Percentiles rank a stretch among this genome's conserved stretches.
Evolutionary conservation across 2,113 vertebrate genomes (phyloP).

Genomic region (Caranx ignobilis): DNA sequence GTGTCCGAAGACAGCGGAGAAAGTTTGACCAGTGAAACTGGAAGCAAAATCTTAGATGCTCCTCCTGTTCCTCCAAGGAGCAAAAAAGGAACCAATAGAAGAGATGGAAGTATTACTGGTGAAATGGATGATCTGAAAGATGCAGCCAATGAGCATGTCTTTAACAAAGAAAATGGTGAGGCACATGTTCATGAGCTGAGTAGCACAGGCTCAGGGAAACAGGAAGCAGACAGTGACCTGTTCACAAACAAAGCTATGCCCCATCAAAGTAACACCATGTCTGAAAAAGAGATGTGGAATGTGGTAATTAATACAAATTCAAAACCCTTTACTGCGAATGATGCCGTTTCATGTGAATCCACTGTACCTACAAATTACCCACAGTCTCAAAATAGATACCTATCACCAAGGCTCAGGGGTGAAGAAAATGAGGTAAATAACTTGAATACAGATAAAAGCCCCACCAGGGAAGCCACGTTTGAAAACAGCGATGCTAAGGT

Average conservation of each 20-base stretch:
- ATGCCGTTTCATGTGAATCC: background rate
- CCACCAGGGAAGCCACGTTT: constrained; percentile 10
- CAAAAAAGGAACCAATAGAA: constrained; percentile 59
- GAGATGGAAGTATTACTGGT: constrained; percentile 15
- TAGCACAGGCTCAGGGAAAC: background rate
- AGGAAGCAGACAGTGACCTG: background rate
- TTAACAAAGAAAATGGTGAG: constrained; percentile 29
- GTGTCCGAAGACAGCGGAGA: constrained; percentile 48
- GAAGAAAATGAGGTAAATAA: constrained; percentile 23
- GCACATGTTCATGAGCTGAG: background rate
- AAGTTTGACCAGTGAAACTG: constrained; percentile 14
- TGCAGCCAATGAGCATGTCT: constrained; percentile 8
- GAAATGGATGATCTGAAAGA: constrained; percentile 39
- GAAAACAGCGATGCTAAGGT: constrained; percentile 16
- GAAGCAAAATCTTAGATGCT: constrained; percentile 29
- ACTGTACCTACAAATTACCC: background rate
- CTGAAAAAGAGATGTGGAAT: constrained; percentile 12
- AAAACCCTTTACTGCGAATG: background rate
- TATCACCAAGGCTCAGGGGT: constrained; percentile 20
- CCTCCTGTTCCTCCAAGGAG: constrained; percentile 72
- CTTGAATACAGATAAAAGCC: constrained; percentile 16
- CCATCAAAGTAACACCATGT: background rate
- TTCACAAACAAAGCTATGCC: background rate
- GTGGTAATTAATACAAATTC: constrained; percentile 1
- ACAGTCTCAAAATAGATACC: constrained; percentile 19